A percentile compares a stretch with the other conserved stretches of the same genome.
phyloP scores from a whole-genome alignment of 1,140 invertebrate species.

The Drosophila santomea region DNA sequence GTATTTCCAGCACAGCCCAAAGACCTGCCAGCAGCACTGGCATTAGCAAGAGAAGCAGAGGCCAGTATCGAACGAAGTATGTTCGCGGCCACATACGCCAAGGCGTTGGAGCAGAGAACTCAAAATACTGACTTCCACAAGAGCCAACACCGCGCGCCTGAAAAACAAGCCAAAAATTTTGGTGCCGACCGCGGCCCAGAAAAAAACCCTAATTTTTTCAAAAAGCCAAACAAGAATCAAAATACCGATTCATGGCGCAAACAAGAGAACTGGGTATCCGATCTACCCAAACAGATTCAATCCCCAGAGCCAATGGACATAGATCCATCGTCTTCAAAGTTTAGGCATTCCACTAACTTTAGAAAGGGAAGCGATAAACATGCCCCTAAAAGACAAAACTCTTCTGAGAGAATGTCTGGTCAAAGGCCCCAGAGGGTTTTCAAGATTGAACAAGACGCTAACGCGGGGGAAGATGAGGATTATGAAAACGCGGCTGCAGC shows the following conservation, averaged over 20 bases:
- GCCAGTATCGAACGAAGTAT: constrained; percentile 3
- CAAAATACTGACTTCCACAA: constrained; percentile 2
- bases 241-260: no score
- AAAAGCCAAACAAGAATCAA: neutral
- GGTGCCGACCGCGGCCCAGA: neutral
- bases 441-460: constrained; percentile 5
- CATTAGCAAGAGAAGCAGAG: constrained; percentile 6
- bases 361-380: neutral
- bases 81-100: constrained; percentile 9
- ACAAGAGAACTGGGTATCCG: neutral
- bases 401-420: neutral
- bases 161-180: constrained; percentile 6
- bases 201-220: no score
- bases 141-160: neutral
- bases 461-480: neutral
- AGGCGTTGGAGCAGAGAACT: neutral
- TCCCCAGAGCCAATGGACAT: neutral
- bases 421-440: neutral
- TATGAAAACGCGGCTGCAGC: constrained; percentile 6
- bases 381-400: neutral
- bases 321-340: no score
- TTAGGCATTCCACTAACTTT: neutral
- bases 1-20: neutral
- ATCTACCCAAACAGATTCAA: neutral
- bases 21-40: neutral